Base-by-base conservation (phyloP, 1,140 invertebrate genomes). In the Vanessa tameamea region DNA sequence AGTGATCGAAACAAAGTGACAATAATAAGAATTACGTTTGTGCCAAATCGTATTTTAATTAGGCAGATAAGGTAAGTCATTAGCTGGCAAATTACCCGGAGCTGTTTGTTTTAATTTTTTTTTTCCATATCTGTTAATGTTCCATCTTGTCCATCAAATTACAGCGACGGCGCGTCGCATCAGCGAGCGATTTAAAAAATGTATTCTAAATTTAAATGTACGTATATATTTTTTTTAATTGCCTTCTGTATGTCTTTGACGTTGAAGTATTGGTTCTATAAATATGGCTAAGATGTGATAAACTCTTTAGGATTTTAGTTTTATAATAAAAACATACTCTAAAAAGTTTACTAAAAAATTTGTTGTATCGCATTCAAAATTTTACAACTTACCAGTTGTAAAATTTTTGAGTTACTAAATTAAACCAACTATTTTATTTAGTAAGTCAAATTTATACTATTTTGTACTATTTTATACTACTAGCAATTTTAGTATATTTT, bases 1-100 rank as follows among this genome's bases (percentile, higher is more conserved):
- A 84, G 65, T 14, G 61, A 89, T 90, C 88, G 72, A 76, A 69
- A 70, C 74, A 78, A 82, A 84, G 84, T 84, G 88, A 86, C 84
- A 87, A 87, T 88, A 83, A 77, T 78, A 79, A 77, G 76, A 80
- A 70, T 78, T 82, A 77, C 73, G 77, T 72, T 78, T 75, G 80
- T 88, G 87, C 88, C 83, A 90, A 91, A 91, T 91, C 86, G 88
- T 85, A 86, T 89, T 90, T 91, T 90, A 91, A 91, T 91, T 91
- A 90, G 84, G 48, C 65, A 89, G 87, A 90, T 90, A 91, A 90
- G 87, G 77, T 74, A 73, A 64, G 85, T 82, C 88, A 87, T 90
- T 91, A 89, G 87, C 85, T 81, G 81, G 86, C 83, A 88, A 88
- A 91, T 91, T 90, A 86, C 85, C 82, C 82, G 76, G 68, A 66